Evolutionary conservation across 2,797 vertebrate genomes (phyloP), one percentile per base, ranked within the genome.

Genomic region (Paramormyrops hopkinsi): DNA sequence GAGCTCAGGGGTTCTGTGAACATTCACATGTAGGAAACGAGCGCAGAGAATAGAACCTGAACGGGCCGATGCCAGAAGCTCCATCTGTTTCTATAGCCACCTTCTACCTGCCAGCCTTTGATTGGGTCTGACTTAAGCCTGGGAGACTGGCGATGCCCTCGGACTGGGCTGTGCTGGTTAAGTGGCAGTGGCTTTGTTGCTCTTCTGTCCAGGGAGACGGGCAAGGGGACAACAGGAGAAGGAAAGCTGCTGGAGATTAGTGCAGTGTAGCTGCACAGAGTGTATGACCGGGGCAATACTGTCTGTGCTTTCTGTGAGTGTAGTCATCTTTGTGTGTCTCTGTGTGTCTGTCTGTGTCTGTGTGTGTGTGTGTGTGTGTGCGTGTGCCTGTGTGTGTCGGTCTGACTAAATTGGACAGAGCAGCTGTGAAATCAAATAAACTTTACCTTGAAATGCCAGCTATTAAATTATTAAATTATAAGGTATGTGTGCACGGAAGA

Each of bases 1-100:
- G 50, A 73, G 85, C 84, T 89, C 88, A 54, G 82, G 62, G 25
- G 44, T 86, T 56, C 88, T 41, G 88, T 89, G 41, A 89, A 88
- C 79, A 89, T 46, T 25, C 51, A 48, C 84, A 87, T 82, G 54
- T 33, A 83, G 87, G 86, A 65, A 59, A 88, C 79, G 9, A 90
- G 37, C 53, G 2, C 89, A 48, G 46, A 25, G 82, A 48, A 17
- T 9, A 12, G 46, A 29, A 51, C 51, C 11, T 7, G 82, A 51
- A 48, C 11, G n/a, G 56, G 50, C 86, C 56, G 54, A 88, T 50
- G 54, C 62, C 33, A 59, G 37, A 48, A 51, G 37, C 89, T 56
- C 44, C 82, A 89, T 56, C 89, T 82, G 46, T 22, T n/a, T 53
- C 9, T 83, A n/a, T 29, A 5, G 46, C 62, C 69, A n/a, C 59